A percentile compares a stretch with the other conserved stretches of the same genome.
phyloP scores from a whole-genome alignment of 2,888 invertebrate species.

The Ectobius pallidus region DNA sequence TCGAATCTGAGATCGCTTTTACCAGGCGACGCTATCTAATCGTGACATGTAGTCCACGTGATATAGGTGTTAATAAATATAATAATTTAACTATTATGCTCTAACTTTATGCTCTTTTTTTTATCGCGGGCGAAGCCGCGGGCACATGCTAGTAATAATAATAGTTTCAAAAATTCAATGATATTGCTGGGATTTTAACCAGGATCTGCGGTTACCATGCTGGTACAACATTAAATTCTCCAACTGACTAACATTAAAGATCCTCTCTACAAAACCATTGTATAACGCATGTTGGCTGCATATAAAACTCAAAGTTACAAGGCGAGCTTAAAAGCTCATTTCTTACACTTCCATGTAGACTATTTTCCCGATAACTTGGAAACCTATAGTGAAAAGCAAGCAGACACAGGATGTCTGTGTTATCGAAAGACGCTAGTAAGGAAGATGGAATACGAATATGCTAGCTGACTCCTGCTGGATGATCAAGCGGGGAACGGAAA shows the following conservation, averaged over 20 bases:
- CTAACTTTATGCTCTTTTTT: no score
- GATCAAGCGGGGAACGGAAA: not conserved
- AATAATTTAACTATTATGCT: no score
- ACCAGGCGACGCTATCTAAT: no score
- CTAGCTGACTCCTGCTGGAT: not conserved
- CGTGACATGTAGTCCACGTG: no score
- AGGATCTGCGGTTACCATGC: no score
- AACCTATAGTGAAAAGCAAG: slow-evolving; percentile 50
- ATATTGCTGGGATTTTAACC: no score
- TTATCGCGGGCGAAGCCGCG: no score
- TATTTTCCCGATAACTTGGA: slow-evolving; percentile 45
- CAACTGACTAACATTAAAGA: slow-evolving; percentile 28
- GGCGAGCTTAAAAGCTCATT: slow-evolving; percentile 38
- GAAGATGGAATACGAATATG: slow-evolving; percentile 30
- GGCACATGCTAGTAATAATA: no score
- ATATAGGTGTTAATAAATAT: no score
- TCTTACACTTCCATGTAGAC: slow-evolving; percentile 34
- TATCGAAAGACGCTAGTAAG: slow-evolving; percentile 50
- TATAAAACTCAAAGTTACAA: slow-evolving; percentile 37
- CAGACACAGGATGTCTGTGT: slow-evolving; percentile 50
- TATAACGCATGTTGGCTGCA: slow-evolving; percentile 31
- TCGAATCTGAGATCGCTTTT: no score
- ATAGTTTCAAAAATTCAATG: no score
- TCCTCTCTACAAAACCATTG: slow-evolving; percentile 41
- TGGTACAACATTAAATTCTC: no score